Conservation (phyloP, 2,888 invertebrate genomes). For the Caenorhabditis becei region DNA sequence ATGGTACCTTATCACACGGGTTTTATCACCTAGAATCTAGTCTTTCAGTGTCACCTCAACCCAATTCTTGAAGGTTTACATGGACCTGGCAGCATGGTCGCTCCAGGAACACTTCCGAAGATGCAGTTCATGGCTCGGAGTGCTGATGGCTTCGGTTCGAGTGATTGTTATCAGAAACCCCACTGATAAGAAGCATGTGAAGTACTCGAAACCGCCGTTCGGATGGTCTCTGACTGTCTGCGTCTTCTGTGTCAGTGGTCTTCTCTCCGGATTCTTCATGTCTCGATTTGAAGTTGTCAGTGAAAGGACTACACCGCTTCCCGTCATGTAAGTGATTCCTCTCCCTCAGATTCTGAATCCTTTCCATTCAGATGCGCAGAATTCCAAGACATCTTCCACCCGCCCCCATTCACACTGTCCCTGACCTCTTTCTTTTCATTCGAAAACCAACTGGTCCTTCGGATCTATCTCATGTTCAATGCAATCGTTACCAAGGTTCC, state of each 20-base stretch:
- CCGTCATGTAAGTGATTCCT: constrained; percentile 3
- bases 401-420: not conserved
- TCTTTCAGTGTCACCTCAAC: constrained; percentile 20
- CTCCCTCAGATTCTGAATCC: not conserved
- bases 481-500: constrained; percentile 14
- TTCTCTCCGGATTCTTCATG: constrained; percentile 5
- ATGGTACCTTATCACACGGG: constrained; percentile 4
- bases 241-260: constrained; percentile 10
- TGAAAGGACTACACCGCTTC: not conserved
- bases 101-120: constrained; percentile 31
- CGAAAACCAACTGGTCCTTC: constrained; percentile 26
- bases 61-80: constrained; percentile 6
- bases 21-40: not conserved
- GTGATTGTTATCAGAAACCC: not conserved
- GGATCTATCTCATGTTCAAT: constrained; percentile 15
- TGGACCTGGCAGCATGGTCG: constrained; percentile 19
- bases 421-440: constrained; percentile 11
- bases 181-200: not conserved
- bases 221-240: constrained; percentile 10
- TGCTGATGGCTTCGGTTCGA: constrained; percentile 20
- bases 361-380: constrained; percentile 20
- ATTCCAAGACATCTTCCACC: constrained; percentile 14
- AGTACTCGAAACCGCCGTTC: constrained; percentile 1
- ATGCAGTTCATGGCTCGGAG: constrained; percentile 25
- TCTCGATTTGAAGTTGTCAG: not conserved